A percentile compares a stretch with the other conserved stretches of the same genome.
Evolutionary conservation across 2,113 vertebrate genomes (phyloP).

Genomic region (Halichoerus grypus): DNA sequence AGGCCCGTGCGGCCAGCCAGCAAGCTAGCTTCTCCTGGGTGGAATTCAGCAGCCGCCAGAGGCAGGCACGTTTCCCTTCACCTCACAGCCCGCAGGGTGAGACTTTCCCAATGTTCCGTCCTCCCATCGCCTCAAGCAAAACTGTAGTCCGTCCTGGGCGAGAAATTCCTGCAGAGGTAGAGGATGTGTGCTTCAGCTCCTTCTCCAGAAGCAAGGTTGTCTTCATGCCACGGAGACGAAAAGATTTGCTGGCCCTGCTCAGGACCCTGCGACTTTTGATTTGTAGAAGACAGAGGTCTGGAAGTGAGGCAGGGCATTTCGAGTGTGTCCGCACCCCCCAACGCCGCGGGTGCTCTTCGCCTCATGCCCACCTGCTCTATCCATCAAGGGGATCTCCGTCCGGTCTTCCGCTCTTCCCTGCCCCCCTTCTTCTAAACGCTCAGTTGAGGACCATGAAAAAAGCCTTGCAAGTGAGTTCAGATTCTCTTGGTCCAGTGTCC

Average conservation of each 20-base stretch:
- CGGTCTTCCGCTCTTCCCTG: no score
- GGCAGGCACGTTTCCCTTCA: background rate
- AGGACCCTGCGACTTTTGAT: background rate
- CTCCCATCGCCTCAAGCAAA: background rate
- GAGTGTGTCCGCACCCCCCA: background rate
- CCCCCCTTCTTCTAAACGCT: background rate
- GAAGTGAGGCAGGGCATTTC: background rate
- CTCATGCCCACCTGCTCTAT: background rate
- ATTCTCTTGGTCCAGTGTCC: background rate
- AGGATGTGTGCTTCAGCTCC: background rate
- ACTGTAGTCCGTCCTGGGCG: background rate
- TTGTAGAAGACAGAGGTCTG: background rate
- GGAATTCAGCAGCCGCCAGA: rapidly evolving
- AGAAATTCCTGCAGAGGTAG: background rate
- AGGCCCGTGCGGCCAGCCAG: background rate
- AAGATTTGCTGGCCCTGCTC: background rate
- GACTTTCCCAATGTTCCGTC: background rate
- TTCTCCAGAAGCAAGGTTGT: background rate
- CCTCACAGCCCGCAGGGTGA: background rate
- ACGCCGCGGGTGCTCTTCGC: background rate
- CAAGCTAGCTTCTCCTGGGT: rapidly evolving
- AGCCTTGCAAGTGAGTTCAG: background rate
- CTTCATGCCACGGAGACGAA: background rate
- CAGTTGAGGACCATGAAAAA: background rate
- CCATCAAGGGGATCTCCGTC: background rate